Evolutionary conservation across 2,113 vertebrate genomes (phyloP).

Genomic region (Delphinus delphis): DNA sequence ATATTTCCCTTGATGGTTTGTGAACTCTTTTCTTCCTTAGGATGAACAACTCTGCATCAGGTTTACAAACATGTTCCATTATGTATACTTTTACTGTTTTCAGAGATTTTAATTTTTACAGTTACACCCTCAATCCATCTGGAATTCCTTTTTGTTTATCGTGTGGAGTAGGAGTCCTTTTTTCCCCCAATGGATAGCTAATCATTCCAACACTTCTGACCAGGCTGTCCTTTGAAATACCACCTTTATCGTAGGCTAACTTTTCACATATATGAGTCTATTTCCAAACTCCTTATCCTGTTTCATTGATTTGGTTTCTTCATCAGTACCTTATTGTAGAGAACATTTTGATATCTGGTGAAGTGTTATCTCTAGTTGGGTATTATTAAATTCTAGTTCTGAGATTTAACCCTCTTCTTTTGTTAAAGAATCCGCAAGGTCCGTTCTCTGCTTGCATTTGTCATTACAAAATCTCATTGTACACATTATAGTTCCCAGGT

Average conservation of each 20-base stretch:
- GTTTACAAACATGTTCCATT: background rate
- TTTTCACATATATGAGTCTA: background rate
- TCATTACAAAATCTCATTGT: background rate
- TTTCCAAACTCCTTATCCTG: background rate
- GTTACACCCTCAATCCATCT: background rate
- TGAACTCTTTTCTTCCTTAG: background rate
- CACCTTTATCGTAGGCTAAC: background rate
- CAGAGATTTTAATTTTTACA: background rate
- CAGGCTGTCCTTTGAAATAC: background rate
- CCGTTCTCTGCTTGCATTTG: background rate
- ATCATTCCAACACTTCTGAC: background rate
- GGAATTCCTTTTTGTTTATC: background rate
- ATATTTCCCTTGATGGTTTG: background rate
- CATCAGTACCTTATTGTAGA: background rate
- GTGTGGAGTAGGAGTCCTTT: background rate
- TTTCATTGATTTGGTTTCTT: background rate
- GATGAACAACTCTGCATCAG: background rate
- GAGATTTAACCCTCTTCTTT: background rate
- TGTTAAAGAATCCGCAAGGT: background rate
- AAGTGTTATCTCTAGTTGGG: background rate
- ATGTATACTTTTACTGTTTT: background rate
- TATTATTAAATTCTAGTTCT: background rate
- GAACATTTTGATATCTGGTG: background rate
- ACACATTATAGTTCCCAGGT: background rate
- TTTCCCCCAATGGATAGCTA: background rate